These are phyloP conservation scores for Homalodisca vitripennis DNA, from an alignment of 1,140 invertebrate genomes.

Conservation along the genomic window DNA sequence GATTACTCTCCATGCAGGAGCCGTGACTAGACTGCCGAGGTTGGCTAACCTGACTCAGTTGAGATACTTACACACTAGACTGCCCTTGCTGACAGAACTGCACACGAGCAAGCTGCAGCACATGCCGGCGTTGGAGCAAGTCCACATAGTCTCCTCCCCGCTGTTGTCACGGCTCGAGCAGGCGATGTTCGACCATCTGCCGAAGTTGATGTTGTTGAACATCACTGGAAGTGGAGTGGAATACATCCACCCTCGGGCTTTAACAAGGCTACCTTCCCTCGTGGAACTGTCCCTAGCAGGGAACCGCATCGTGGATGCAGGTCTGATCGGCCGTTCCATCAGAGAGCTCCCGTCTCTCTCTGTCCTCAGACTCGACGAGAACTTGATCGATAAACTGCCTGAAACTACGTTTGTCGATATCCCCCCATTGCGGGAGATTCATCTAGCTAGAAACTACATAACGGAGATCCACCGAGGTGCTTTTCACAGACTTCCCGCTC, in stretches of 20 bases:
- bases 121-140: constrained; percentile 68
- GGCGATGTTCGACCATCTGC: constrained; percentile 70
- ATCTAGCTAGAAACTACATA: constrained; percentile 71
- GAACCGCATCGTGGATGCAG: constrained; percentile 72
- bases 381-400: constrained; percentile 65
- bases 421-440: constrained; percentile 64
- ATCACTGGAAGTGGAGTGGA: constrained; percentile 73
- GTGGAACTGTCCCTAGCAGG: constrained; percentile 66
- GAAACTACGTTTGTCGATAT: constrained; percentile 81
- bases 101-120: constrained; percentile 69
- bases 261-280: constrained; percentile 68
- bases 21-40: constrained; percentile 67
- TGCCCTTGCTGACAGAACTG: constrained; percentile 64
- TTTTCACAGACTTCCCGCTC: constrained; percentile 70
- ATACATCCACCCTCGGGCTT: constrained; percentile 74
- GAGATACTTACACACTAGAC: constrained; percentile 59
- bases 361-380: constrained; percentile 65
- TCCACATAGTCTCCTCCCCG: constrained; percentile 69
- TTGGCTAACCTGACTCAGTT: constrained; percentile 50
- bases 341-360: constrained; percentile 71
- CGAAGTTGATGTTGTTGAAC: constrained; percentile 69
- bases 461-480: constrained; percentile 72
- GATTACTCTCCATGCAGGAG: constrained; percentile 73
- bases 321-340: constrained; percentile 71
- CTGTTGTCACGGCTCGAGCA: constrained; percentile 65